Evolutionary conservation across 53 echinoderm and acorn worm species (phyloP).

Genomic region (Stichopus horrens): DNA sequence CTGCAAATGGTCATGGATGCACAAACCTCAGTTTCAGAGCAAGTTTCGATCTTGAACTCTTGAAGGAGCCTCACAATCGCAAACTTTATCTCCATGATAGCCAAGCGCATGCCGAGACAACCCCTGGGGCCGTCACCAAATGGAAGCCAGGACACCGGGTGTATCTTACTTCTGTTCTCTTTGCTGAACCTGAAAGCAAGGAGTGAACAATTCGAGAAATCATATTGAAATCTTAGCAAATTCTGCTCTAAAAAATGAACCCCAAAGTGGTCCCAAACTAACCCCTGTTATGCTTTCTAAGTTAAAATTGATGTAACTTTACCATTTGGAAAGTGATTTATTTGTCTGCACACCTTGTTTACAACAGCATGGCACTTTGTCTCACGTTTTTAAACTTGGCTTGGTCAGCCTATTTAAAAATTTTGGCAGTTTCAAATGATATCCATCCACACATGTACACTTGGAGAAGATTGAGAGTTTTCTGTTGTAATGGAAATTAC

Average conservation of each 20-base stretch:
- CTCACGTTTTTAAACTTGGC: too few relatives aligned
- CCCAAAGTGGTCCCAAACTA: background rate
- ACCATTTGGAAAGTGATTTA: too few relatives aligned
- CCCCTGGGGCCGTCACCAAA: slow-evolving; percentile 77
- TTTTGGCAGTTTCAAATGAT: too few relatives aligned
- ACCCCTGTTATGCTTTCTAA: too few relatives aligned
- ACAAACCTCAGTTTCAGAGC: slow-evolving; percentile 76
- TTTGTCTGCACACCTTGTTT: too few relatives aligned
- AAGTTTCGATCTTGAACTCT: slow-evolving; percentile 61
- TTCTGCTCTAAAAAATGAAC: background rate
- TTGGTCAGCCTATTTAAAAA: too few relatives aligned
- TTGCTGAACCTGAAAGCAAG: slow-evolving; percentile 56
- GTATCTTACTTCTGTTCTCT: slow-evolving; percentile 59
- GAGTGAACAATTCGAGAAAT: background rate
- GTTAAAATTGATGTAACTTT: too few relatives aligned
- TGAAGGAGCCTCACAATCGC: slow-evolving; percentile 69
- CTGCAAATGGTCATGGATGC: too few relatives aligned
- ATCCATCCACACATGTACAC: too few relatives aligned
- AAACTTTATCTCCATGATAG: slow-evolving; percentile 68
- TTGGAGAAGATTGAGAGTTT: too few relatives aligned
- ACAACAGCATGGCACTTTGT: too few relatives aligned
- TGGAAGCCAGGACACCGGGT: slow-evolving; percentile 63
- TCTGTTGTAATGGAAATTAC: too few relatives aligned
- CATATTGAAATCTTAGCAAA: background rate
- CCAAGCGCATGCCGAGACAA: slow-evolving; percentile 77